Conservation (phyloP, 1,140 invertebrate species). For the Meloidogyne floridensis region DNA sequence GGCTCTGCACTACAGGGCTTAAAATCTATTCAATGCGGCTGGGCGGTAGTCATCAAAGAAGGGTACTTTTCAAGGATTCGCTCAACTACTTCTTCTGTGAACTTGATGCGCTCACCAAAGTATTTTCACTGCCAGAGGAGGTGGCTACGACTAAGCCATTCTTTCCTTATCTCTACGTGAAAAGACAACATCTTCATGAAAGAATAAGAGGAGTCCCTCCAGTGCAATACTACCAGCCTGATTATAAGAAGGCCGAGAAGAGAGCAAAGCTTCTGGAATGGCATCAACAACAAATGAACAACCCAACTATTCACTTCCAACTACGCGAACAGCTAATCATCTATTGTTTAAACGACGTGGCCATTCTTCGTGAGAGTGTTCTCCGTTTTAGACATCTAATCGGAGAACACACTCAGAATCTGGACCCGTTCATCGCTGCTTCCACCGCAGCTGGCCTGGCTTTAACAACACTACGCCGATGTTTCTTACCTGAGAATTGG, state of each 20-base stretch:
- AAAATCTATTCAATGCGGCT: not conserved
- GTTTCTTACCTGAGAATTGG: not conserved
- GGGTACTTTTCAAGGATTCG: slow-evolving; percentile 26
- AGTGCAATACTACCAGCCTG: not conserved
- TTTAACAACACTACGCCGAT: slow-evolving; percentile 4
- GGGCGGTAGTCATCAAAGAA: not conserved
- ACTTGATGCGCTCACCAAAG: slow-evolving; percentile 1
- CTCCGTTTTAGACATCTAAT: slow-evolving; percentile 12
- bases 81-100: slow-evolving; percentile 23
- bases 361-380: slow-evolving; percentile 1
- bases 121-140: not conserved
- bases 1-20: slow-evolving; percentile 1
- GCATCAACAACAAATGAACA: slow-evolving; percentile 16
- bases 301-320: not conserved
- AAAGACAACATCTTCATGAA: not conserved
- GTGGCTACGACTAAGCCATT: slow-evolving; percentile 3
- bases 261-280: not conserved
- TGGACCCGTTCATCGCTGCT: slow-evolving; percentile 17
- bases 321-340: not conserved
- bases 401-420: not conserved
- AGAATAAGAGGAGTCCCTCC: not conserved
- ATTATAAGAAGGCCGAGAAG: not conserved
- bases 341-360: slow-evolving; percentile 6
- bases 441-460: slow-evolving; percentile 5
- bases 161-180: slow-evolving; percentile 14